phyloP scores from a whole-genome alignment of 2,113 vertebrate species.

The Excalfactoria chinensis region DNA sequence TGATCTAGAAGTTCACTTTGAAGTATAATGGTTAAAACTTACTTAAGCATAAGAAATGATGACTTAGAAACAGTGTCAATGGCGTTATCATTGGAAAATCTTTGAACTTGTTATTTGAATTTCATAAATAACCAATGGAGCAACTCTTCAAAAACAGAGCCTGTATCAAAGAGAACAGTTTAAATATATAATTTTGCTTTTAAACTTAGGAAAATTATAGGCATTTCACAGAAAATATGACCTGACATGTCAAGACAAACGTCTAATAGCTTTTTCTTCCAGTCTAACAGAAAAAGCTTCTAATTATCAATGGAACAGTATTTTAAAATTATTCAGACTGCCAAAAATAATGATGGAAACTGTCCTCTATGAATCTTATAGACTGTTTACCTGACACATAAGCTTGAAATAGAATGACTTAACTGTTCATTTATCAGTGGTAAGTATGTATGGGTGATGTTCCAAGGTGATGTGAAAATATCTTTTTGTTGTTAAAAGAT shows the following conservation, averaged over 20 bases:
- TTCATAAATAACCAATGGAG: background rate
- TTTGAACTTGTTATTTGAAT: background rate
- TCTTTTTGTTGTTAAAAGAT: background rate
- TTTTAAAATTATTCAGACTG: background rate
- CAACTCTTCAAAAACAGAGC: background rate
- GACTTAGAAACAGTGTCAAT: background rate
- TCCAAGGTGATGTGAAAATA: background rate
- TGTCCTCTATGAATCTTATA: background rate
- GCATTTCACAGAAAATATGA: background rate
- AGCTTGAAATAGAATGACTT: background rate
- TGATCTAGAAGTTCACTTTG: background rate
- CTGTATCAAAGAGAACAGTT: background rate
- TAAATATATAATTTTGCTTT: background rate
- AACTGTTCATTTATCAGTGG: background rate
- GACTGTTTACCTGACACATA: background rate
- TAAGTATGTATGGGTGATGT: background rate
- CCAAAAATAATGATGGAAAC: background rate
- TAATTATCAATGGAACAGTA: background rate
- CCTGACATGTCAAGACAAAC: background rate
- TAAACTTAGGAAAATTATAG: background rate
- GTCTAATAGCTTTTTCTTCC: background rate
- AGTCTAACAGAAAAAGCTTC: background rate
- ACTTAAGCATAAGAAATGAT: background rate
- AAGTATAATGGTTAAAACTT: background rate
- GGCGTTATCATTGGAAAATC: background rate